phyloP scores from a whole-genome alignment of 2,888 invertebrate species.

The Erebia aethiops region DNA sequence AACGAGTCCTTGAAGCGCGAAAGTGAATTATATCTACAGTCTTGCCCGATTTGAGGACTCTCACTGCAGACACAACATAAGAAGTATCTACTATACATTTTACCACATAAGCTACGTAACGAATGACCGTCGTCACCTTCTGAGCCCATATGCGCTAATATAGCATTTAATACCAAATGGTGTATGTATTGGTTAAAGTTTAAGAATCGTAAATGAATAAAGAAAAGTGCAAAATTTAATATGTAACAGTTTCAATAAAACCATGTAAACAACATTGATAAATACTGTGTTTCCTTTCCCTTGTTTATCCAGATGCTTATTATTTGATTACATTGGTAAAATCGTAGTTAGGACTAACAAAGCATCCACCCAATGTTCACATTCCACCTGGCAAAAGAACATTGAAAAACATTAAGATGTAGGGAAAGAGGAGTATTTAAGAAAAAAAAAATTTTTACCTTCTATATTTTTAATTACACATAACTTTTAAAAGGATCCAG shows the following conservation, averaged over 20 bases:
- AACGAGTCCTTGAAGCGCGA: slow-evolving; percentile 12
- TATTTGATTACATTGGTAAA: slow-evolving; percentile 50
- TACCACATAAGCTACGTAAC: slow-evolving; percentile 65
- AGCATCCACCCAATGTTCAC: slow-evolving; percentile 61
- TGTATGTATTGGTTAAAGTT: slow-evolving; percentile 79
- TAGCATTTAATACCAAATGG: slow-evolving; percentile 83
- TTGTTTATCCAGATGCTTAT: slow-evolving; percentile 24
- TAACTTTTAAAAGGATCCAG: neutral
- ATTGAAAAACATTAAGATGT: slow-evolving; percentile 8
- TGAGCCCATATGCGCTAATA: slow-evolving; percentile 73
- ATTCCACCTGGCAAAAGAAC: slow-evolving; percentile 60
- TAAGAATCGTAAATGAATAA: slow-evolving; percentile 75
- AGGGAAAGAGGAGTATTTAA: slow-evolving; percentile 2
- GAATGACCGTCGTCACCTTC: slow-evolving; percentile 70
- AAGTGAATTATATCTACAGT: slow-evolving; percentile 16
- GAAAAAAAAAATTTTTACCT: slow-evolving; percentile 19
- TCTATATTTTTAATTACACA: slow-evolving; percentile 12
- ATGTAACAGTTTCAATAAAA: slow-evolving; percentile 81
- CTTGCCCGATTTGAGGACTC: slow-evolving; percentile 26
- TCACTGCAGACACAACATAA: slow-evolving; percentile 42
- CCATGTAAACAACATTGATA: slow-evolving; percentile 77
- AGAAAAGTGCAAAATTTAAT: slow-evolving; percentile 81
- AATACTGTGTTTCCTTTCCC: slow-evolving; percentile 56
- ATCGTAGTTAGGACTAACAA: slow-evolving; percentile 50
- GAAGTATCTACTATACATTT: slow-evolving; percentile 49